These are phyloP conservation scores for Enteromius mattozi DNA, from an alignment of 2,797 vertebrate species.

Conservation along the genomic window DNA sequence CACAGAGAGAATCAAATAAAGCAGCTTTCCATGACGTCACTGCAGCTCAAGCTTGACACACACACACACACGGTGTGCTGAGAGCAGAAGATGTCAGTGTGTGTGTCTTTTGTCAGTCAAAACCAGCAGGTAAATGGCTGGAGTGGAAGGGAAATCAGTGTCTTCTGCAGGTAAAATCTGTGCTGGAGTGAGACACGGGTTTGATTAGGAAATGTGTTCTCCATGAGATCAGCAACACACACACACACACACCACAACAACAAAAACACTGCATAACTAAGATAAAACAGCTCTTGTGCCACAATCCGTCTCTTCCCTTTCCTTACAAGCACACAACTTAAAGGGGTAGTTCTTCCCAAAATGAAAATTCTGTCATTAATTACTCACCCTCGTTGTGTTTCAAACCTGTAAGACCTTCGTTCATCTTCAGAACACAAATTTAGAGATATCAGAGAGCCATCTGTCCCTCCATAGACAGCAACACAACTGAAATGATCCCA, in stretches of 20 bases:
- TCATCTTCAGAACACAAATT: too few relatives aligned
- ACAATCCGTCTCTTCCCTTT: too few relatives aligned
- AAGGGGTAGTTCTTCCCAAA: too few relatives aligned
- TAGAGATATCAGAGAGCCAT: too few relatives aligned
- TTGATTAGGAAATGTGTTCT: neutral
- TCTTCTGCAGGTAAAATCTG: neutral
- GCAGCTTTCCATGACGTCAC: slow-evolving; percentile 31
- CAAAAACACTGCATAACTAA: too few relatives aligned
- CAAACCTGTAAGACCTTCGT: too few relatives aligned
- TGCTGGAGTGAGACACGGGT: neutral
- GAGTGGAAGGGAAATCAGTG: neutral
- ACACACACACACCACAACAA: neutral
- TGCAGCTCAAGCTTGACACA: slow-evolving; percentile 16
- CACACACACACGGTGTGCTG: neutral
- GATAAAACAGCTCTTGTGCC: too few relatives aligned
- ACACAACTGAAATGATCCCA: too few relatives aligned
- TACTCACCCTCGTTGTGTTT: too few relatives aligned
- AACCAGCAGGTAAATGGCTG: neutral
- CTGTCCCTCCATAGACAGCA: too few relatives aligned
- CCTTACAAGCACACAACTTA: too few relatives aligned
- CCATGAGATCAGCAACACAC: neutral
- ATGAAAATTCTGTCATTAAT: too few relatives aligned
- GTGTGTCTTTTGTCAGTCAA: neutral
- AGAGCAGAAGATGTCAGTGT: neutral
- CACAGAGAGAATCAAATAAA: slow-evolving; percentile 22